Evolutionary conservation across 2,113 vertebrate genomes (phyloP).

Genomic region (Nycticryphes semicollaris): DNA sequence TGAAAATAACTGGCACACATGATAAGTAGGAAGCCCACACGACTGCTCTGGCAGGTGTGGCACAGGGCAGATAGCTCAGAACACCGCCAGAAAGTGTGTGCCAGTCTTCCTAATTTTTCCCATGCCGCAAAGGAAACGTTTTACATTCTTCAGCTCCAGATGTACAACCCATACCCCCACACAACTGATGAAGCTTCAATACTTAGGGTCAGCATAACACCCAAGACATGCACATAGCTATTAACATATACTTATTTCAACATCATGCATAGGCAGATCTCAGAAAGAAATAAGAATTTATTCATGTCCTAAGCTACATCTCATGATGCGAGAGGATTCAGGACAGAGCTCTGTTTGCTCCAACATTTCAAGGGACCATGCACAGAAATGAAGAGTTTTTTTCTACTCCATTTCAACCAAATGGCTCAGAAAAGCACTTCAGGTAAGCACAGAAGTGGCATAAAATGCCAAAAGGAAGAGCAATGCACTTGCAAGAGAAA

Average conservation of each 20-base stretch:
- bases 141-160: not conserved
- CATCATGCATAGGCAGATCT: not conserved
- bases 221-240: not conserved
- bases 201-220: not conserved
- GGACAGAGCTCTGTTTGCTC: not conserved
- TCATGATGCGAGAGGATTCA: not conserved
- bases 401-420: not conserved
- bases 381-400: not conserved
- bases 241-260: not conserved
- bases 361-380: not conserved
- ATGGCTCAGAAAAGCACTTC: not conserved
- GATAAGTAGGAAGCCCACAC: not conserved
- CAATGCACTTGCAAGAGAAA: not conserved
- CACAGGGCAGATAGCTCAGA: not conserved
- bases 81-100: not conserved
- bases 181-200: not conserved
- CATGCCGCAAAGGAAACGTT: not conserved
- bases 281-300: not conserved
- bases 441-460: not conserved
- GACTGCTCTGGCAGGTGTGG: not conserved
- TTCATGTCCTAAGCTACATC: not conserved
- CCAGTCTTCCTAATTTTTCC: not conserved
- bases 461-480: not conserved
- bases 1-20: not conserved
- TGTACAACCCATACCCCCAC: rapidly evolving